Conservation (phyloP, 1,140 invertebrate genomes). For the Lithobius niger region DNA sequence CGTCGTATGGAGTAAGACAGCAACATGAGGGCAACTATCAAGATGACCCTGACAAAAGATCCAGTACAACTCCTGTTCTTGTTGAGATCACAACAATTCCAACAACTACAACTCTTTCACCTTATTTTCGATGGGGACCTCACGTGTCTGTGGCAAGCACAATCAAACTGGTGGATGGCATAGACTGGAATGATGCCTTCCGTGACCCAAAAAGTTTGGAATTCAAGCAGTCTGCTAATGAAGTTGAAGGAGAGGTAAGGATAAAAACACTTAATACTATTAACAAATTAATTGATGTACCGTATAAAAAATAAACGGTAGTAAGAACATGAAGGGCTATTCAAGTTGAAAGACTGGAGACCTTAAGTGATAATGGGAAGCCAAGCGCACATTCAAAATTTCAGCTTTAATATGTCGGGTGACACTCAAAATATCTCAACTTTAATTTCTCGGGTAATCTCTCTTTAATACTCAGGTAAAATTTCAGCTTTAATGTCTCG, state of each 20-base stretch:
- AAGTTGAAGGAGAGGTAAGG: slow-evolving; percentile 5
- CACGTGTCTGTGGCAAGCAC: background rate
- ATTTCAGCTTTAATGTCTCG: no score
- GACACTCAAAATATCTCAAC: no score
- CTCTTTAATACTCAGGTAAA: no score
- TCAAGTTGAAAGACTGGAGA: no score
- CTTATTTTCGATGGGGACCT: slow-evolving; percentile 4
- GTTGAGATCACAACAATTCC: background rate
- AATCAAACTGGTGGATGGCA: slow-evolving; percentile 1
- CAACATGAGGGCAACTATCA: background rate
- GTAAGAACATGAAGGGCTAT: no score
- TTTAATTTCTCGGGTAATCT: no score
- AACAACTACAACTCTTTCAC: slow-evolving; percentile 8
- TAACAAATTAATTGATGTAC: no score
- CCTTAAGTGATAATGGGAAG: no score
- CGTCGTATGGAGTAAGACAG: background rate
- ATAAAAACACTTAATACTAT: no score
- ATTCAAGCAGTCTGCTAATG: slow-evolving; percentile 2
- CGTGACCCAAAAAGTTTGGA: background rate
- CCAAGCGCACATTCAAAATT: no score
- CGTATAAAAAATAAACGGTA: no score
- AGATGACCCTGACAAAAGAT: background rate
- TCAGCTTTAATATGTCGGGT: no score
- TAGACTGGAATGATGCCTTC: slow-evolving; percentile 1
- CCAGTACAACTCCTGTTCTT: background rate